phyloP scores from a whole-genome alignment of 37 sponge, comb jelly and placozoan species.

The Tethya wilhelma region DNA sequence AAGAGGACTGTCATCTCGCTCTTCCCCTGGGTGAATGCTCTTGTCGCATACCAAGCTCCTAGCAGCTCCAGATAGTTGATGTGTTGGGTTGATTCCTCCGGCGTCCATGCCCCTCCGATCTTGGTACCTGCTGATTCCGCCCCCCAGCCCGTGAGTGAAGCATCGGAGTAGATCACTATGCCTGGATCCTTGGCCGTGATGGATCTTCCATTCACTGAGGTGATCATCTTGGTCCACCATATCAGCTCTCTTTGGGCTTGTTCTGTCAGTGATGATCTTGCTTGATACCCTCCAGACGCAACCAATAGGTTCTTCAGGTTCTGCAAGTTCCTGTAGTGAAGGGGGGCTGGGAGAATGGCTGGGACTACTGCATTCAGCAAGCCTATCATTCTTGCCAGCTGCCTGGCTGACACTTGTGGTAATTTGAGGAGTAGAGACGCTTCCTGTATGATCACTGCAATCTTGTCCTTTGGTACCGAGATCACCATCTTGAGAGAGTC shows the following conservation, averaged over 20 bases:
- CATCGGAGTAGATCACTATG: constrained; percentile 39
- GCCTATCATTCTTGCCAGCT: constrained; percentile 7
- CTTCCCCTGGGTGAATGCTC: constrained; percentile 14
- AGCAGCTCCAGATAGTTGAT: constrained; percentile 55
- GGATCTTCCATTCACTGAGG: constrained; percentile 26
- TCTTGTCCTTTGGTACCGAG: constrained; percentile 7
- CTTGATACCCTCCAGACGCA: neutral
- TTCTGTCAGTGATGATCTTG: neutral
- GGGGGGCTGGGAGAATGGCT: constrained; percentile 19
- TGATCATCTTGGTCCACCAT: constrained; percentile 37
- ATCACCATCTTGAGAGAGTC: neutral
- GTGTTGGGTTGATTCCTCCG: constrained; percentile 22
- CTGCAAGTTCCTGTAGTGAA: constrained; percentile 15
- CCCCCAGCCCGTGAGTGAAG: constrained; percentile 49
- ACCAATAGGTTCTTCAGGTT: neutral
- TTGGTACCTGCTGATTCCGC: neutral
- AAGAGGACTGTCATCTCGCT: constrained; percentile 7
- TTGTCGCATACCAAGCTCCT: constrained; percentile 31
- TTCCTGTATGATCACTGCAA: neutral
- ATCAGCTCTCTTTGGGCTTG: constrained; percentile 9
- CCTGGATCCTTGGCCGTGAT: neutral
- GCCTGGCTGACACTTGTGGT: neutral
- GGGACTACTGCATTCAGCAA: constrained; percentile 9
- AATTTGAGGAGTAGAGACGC: neutral
- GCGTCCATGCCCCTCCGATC: constrained; percentile 32